Evolutionary conservation across 2,888 invertebrate genomes (phyloP).

Genomic region (Epinotia brunnichana): DNA sequence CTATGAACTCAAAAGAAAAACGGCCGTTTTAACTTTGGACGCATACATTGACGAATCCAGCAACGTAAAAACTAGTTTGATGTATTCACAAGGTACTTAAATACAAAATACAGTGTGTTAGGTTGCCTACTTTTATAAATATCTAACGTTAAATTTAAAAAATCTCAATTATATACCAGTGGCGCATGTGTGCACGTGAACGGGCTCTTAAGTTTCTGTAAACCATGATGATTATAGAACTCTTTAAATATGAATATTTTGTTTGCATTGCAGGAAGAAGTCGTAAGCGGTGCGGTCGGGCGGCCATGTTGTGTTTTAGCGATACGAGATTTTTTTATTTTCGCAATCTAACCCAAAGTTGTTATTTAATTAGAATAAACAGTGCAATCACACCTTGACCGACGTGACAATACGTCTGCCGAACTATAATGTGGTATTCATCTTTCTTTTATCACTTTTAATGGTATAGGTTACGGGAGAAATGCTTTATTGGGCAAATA

Average conservation of each 20-base stretch:
- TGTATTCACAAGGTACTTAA: too few species aligned
- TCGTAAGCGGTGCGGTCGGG: slow-evolving; percentile 58
- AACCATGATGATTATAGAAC: too few species aligned
- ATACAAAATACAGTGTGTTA: too few species aligned
- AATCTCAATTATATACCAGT: too few species aligned
- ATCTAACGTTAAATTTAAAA: too few species aligned
- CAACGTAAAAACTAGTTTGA: too few species aligned
- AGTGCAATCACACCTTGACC: slow-evolving; percentile 18
- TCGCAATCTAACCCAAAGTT: slow-evolving; percentile 41
- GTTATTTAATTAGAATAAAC: slow-evolving; percentile 38
- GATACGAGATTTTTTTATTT: slow-evolving; percentile 35
- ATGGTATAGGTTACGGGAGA: neutral
- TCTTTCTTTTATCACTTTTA: neutral
- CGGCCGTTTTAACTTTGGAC: too few species aligned
- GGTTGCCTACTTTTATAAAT: too few species aligned
- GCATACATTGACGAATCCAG: too few species aligned
- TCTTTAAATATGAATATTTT: neutral
- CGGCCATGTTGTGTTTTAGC: slow-evolving; percentile 32
- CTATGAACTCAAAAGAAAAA: too few species aligned
- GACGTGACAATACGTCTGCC: neutral
- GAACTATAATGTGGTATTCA: neutral
- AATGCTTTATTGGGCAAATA: neutral
- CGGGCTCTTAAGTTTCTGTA: too few species aligned
- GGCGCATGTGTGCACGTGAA: too few species aligned
- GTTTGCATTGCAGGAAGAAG: slow-evolving; percentile 68